Conservation (phyloP, 1,140 invertebrate species). For the Bombus consobrinus region DNA sequence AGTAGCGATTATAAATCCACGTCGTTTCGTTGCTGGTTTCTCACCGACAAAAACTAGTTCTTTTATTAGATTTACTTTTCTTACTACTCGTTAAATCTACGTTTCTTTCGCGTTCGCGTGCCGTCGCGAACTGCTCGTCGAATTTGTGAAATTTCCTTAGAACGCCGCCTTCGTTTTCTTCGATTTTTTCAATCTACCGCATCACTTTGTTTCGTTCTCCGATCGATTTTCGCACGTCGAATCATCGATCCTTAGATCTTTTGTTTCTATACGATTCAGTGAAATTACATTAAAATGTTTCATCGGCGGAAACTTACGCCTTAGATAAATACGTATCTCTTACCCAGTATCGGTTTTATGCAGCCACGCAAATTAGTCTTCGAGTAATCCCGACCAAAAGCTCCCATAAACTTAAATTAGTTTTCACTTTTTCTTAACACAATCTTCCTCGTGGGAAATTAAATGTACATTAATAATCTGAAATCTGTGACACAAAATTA, state of each 20-base stretch:
- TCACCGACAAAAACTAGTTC: not conserved
- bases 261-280: not conserved
- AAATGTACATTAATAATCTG: not conserved
- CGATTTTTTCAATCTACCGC: not conserved
- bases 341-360: not conserved
- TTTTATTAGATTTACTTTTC: not conserved
- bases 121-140: not conserved
- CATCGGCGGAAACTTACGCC: not conserved
- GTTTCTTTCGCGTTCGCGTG: not conserved
- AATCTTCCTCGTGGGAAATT: not conserved
- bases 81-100: no score
- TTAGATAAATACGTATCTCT: not conserved
- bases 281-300: not conserved
- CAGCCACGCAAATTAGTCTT: not conserved
- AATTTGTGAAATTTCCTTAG: not conserved
- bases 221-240: not conserved
- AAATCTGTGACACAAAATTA: not conserved
- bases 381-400: not conserved
- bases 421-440: not conserved
- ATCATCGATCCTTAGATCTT: no score
- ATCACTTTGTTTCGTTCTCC: not conserved
- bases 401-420: slow-evolving; percentile 1
- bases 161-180: not conserved
- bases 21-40: slow-evolving; percentile 3
- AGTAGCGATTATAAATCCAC: slow-evolving; percentile 35